Conservation (phyloP, 2,888 invertebrate genomes). For the Anarsia innoxiella region DNA sequence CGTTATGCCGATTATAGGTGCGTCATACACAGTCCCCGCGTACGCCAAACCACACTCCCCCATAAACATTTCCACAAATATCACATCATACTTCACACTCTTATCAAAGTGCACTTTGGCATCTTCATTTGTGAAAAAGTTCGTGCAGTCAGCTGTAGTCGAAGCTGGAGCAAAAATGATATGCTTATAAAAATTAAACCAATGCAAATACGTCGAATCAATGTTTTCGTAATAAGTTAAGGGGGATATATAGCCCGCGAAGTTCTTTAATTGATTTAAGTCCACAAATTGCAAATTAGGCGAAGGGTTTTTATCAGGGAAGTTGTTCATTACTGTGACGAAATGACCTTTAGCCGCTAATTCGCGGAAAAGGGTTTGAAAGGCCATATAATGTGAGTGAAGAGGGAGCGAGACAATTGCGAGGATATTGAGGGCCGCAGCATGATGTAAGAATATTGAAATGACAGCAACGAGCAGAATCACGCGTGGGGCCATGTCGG, state of each 20-base stretch:
- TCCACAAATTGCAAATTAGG: constrained; percentile 73
- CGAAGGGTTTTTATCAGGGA: constrained; percentile 53
- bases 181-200: constrained; percentile 30
- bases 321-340: constrained; percentile 78
- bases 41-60: constrained; percentile 59
- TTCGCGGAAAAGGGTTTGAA: constrained; percentile 71
- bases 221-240: constrained; percentile 21
- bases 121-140: constrained; percentile 35
- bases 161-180: constrained; percentile 18
- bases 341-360: constrained; percentile 76
- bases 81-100: constrained; percentile 49
- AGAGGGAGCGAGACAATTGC: constrained; percentile 74
- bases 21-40: constrained; percentile 44
- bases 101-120: constrained; percentile 31
- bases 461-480: constrained; percentile 16
- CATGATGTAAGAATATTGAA: constrained; percentile 24
- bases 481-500: constrained; percentile 15
- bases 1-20: constrained; percentile 70
- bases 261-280: constrained; percentile 31
- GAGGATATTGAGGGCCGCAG: constrained; percentile 58
- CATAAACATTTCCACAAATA: constrained; percentile 63
- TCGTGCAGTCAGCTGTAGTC: constrained; percentile 34
- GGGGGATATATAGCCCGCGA: constrained; percentile 15
- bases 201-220: constrained; percentile 19
- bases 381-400: constrained; percentile 79